Percentiles rank a stretch among this genome's conserved stretches.
Conservation (phyloP, 2,797 vertebrate species). For the Calcarius lapponicus region DNA sequence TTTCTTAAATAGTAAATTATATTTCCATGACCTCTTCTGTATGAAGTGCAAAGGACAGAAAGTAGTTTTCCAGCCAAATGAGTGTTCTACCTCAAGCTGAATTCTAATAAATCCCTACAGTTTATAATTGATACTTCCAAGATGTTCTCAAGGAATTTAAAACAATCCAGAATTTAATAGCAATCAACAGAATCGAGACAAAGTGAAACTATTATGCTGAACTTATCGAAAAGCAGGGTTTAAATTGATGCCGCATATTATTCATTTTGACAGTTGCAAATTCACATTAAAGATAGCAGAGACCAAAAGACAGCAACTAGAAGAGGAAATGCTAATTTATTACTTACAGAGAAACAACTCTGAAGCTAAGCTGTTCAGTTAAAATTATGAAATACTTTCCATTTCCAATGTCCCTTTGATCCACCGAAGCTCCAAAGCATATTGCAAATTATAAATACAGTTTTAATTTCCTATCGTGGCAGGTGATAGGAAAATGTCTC, state of each 20-base stretch:
- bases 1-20: constrained; percentile 35
- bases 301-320: constrained; percentile 64
- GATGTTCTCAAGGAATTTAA: constrained; percentile 77
- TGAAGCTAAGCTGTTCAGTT: constrained; percentile 64
- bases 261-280: constrained; percentile 83
- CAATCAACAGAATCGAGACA: constrained; percentile 79
- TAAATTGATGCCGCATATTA: constrained; percentile 80
- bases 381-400: constrained; percentile 69
- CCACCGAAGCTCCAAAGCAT: background rate
- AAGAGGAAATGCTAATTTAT: constrained; percentile 76
- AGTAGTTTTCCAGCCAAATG: constrained; percentile 15
- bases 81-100: constrained; percentile 63
- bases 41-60: constrained; percentile 27
- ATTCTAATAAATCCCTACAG: constrained; percentile 74
- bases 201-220: constrained; percentile 77
- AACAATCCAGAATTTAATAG: constrained; percentile 77
- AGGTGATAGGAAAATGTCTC: background rate
- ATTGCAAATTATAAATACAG: background rate
- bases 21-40: constrained; percentile 33
- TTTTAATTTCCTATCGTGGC: background rate
- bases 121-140: constrained; percentile 76
- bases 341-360: constrained; percentile 73
- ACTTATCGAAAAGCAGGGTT: constrained; percentile 74
- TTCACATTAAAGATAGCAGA: constrained; percentile 78
- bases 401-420: constrained; percentile 28